Base-by-base conservation (phyloP, 2,888 invertebrate genomes). In the Microplitis deprimator region DNA sequence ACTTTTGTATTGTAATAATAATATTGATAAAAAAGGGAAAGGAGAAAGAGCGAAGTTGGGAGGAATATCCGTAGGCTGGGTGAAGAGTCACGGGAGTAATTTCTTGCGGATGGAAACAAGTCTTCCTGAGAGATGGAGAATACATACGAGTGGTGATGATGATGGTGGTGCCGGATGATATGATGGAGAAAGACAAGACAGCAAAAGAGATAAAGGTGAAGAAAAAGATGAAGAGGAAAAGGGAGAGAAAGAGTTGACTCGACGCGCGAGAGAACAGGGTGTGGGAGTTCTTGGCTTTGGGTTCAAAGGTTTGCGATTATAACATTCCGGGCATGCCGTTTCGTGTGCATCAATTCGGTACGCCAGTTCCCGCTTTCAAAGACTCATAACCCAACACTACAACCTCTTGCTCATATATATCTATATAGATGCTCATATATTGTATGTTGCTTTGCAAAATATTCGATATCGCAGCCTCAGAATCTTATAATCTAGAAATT, bases 341-440 rank as follows among this genome's bases (percentile, higher is more conserved):
- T 88, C 89, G 88, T 88, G 89, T 88, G 88, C 88, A 89, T 88
- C 88, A 88, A 89, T 89, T 89, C 88, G 88, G 89, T 89, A 88
- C 87, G 88, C 88, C 88, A 88, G 86, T 88, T 87, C 84, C 84
- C 87, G 86, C 85, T 87, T 86, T 87, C 84, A 20, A 29, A 65
- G 65, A 65, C 50, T 50, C 50, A 50, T 13, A 50, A 50, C 50
- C 50, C 50, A 50, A 50, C 50, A 50, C 50, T 50, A 13, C 10
- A 50, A 13, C 13, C 50, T 50, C 50, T 50, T 13, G 13, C 50
- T 13, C 13, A 50, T 50, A 5, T 50, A 50, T 50, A 50, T 50
- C 50, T 50, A 50, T 50, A 50, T 8, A 50, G 3, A 50, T 50
- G 13, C 50, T 50, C 50, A 13, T 8, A 50, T 50, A 50, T 50